Evolutionary conservation across 2,113 vertebrate species (phyloP), one percentile per base, ranked within the genome.

Genomic region (Cebus imitator): DNA sequence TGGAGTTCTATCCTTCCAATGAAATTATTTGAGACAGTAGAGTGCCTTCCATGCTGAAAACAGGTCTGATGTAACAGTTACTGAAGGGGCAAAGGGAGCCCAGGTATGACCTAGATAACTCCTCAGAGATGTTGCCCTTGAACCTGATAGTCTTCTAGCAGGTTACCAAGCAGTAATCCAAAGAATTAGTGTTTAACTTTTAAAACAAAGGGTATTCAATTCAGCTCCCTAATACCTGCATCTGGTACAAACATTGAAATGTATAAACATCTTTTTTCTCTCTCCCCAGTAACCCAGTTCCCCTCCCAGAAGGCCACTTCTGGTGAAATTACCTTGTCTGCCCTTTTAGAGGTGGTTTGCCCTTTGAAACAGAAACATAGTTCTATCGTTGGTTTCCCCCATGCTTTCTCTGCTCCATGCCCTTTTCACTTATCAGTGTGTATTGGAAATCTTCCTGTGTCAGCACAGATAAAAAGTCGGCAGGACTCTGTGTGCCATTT

Each of bases 151-250:
- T 48, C 58, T 61, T 52, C 5, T 23, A 90, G 43, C n/a, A 57
- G 27, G 50, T 87, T 66, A 27, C 35, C 27, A 68, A 84, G 43
- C 50, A 35, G 66, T 43, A 52, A 35, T 52, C 68, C 55, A 40
- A 43, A 93, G 50, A 86, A 43, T 87, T 85, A 91, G 30, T 90
- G 27, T 87, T 88, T 88, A 90, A 93, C 68, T 91, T 93, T 10
- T 8, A 5, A 76, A 40, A 40, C 66, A 52, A 88, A 92, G n/a
- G 43, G 58, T 52, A 9, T 25, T 27, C 45, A 40, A 81, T 86
- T 96, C 72, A 68, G 82, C 50, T 84, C 25, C 43, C 23, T 70
- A 81, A 48, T 16, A 55, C 30, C 55, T 58, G 61, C 1, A 35
- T 35, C 45, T 85, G 68, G 61, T 57, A 35, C 55, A 48, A 68